Evolutionary conservation across 2,113 vertebrate genomes (phyloP).

Genomic region (Sylvilagus bachmani): DNA sequence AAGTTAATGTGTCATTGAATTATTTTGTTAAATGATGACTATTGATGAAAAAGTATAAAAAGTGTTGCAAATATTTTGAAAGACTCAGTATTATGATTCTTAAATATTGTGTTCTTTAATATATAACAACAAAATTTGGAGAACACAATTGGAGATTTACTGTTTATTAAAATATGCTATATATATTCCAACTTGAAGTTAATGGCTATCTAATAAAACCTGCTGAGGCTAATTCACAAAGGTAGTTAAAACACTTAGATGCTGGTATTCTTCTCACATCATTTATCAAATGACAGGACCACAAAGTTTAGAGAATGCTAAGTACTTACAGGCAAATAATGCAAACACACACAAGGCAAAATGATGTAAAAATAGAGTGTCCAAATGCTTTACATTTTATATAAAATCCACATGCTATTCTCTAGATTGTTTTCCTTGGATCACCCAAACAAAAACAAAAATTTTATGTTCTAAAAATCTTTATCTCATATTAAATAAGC

Average conservation of each 20-base stretch:
- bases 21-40: not conserved
- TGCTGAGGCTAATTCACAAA: conserved; percentile 46
- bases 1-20: not conserved
- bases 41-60: conserved; percentile 4
- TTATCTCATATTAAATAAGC: not conserved
- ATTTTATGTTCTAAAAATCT: not conserved
- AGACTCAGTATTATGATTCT: not conserved
- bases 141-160: conserved; percentile 49
- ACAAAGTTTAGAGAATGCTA: conserved; percentile 71
- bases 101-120: conserved; percentile 59
- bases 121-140: conserved; percentile 64
- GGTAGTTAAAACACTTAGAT: conserved; percentile 51
- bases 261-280: conserved; percentile 57
- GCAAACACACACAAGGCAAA: conserved; percentile 43
- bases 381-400: not conserved
- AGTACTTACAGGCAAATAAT: conserved; percentile 55
- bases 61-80: conserved; percentile 44
- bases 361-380: conserved; percentile 53
- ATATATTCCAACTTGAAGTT: conserved; percentile 61
- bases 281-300: conserved; percentile 73
- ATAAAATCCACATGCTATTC: not conserved
- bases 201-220: conserved; percentile 67
- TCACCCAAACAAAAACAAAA: not conserved
- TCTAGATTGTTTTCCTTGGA: not conserved
- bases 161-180: conserved; percentile 56